Percentiles rank a stretch among this genome's conserved stretches.
Evolutionary conservation across 1,140 invertebrate genomes (phyloP).

Genomic region (Stegodyphus mimosarum): DNA sequence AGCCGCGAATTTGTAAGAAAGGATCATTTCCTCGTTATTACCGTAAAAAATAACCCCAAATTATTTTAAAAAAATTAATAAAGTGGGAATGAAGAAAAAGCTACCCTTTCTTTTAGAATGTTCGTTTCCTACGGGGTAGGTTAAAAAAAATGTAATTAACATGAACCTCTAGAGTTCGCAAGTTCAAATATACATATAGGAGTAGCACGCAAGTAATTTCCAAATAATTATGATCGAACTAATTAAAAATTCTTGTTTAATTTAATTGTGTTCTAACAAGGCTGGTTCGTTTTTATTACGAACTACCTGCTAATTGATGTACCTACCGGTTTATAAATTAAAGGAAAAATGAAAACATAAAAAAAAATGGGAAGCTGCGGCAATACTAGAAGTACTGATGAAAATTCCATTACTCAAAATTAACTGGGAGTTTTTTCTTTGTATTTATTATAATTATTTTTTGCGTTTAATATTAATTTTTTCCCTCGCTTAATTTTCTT

Average conservation of each 20-base stretch:
- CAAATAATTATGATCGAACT: constrained; percentile 61
- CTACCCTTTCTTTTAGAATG: neutral
- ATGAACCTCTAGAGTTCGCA: neutral
- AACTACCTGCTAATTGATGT: constrained; percentile 57
- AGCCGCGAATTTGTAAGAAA: constrained; percentile 25
- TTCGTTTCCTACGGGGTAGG: neutral
- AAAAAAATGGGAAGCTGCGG: constrained; percentile 3
- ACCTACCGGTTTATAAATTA: constrained; percentile 56
- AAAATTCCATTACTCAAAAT: constrained; percentile 61
- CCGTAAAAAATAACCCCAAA: constrained; percentile 18
- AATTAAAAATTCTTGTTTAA: constrained; percentile 61
- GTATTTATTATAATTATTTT: constrained; percentile 58
- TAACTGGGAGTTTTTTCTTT: constrained; percentile 51
- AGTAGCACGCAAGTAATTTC: constrained; percentile 11
- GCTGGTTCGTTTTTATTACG: constrained; percentile 44
- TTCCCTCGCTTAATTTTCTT: constrained; percentile 54
- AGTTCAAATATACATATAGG: constrained; percentile 1
- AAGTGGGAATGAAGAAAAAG: constrained; percentile 5
- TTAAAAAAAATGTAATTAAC: neutral
- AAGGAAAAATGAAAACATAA: constrained; percentile 8
- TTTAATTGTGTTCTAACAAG: constrained; percentile 61
- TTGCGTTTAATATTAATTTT: constrained; percentile 60
- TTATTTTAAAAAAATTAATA: constrained; percentile 29
- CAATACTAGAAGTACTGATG: constrained; percentile 29
- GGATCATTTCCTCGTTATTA: constrained; percentile 52